phyloP scores from a whole-genome alignment of 2,113 vertebrate genomes.

The Brachyistius frenatus region DNA sequence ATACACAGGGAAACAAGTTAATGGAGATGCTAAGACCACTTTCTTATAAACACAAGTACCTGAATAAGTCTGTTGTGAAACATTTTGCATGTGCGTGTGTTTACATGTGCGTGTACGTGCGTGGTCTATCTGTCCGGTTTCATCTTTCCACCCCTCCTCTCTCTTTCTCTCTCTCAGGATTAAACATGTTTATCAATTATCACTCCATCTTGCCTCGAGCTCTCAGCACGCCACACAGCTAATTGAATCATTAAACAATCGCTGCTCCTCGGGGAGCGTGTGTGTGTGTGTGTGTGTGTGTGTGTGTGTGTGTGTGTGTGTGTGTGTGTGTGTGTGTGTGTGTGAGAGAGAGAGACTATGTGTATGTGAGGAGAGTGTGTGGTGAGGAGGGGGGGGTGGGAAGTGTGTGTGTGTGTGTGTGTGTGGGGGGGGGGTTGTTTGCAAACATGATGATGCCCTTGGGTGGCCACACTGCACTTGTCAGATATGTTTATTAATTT shows the following conservation, averaged over 20 bases:
- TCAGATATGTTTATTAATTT: constrained; percentile 98
- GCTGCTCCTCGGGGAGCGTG: constrained; percentile 89
- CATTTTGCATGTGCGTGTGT: constrained; percentile 4
- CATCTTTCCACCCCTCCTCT: constrained; percentile 61
- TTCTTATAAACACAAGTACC: constrained; percentile 8
- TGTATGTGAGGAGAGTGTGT: constrained; percentile 1
- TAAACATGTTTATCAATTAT: constrained; percentile 89
- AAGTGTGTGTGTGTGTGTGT: background rate
- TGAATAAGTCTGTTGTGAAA: constrained; percentile 22
- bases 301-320: constrained; percentile 39
- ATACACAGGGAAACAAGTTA: constrained; percentile 13
- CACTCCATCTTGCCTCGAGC: constrained; percentile 89
- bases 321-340: constrained; percentile 23
- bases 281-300: constrained; percentile 33
- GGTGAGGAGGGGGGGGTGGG: constrained; percentile 41
- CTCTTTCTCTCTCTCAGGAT: constrained; percentile 69
- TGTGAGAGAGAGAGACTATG: background rate
- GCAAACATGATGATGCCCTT: constrained; percentile 93
- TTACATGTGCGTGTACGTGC: background rate
- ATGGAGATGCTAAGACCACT: constrained; percentile 35
- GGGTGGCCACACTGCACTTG: constrained; percentile 90
- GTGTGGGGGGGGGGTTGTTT: constrained; percentile 84
- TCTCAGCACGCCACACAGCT: constrained; percentile 93
- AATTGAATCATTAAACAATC: constrained; percentile 99
- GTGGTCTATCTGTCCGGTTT: constrained; percentile 52